Evolutionary conservation across 2,113 vertebrate species (phyloP).

Genomic region (Pseudopodoces humilis): DNA sequence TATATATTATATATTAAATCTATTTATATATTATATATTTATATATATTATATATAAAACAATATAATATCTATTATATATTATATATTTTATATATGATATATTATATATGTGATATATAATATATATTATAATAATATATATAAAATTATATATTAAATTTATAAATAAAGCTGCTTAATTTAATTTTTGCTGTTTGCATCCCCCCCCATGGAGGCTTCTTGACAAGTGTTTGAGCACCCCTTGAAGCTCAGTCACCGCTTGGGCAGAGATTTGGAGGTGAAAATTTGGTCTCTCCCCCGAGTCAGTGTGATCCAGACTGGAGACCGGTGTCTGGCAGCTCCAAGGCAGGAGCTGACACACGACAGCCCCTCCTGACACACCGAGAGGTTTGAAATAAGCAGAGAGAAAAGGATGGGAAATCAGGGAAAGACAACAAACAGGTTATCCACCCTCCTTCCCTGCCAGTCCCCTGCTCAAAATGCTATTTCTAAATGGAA

Average conservation of each 20-base stretch:
- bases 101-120: too few species aligned
- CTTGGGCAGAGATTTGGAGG: neutral
- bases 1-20: too few species aligned
- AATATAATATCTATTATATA: too few species aligned
- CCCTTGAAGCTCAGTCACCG: neutral
- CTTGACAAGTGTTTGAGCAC: neutral
- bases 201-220: neutral
- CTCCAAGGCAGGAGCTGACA: neutral
- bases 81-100: too few species aligned
- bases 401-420: neutral
- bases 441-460: neutral
- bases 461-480: rapidly evolving
- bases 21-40: too few species aligned
- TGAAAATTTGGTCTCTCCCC: neutral
- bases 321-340: neutral
- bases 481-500: neutral
- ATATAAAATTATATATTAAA: too few species aligned
- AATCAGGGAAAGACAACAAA: neutral
- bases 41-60: too few species aligned
- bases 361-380: neutral
- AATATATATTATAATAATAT: too few species aligned
- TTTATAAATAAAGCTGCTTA: neutral
- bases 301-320: neutral
- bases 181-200: neutral
- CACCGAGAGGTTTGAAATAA: neutral